Evolutionary conservation across 2,888 invertebrate species (phyloP), one percentile per base, ranked within the genome.

Genomic region (Eupsilia transversa): DNA sequence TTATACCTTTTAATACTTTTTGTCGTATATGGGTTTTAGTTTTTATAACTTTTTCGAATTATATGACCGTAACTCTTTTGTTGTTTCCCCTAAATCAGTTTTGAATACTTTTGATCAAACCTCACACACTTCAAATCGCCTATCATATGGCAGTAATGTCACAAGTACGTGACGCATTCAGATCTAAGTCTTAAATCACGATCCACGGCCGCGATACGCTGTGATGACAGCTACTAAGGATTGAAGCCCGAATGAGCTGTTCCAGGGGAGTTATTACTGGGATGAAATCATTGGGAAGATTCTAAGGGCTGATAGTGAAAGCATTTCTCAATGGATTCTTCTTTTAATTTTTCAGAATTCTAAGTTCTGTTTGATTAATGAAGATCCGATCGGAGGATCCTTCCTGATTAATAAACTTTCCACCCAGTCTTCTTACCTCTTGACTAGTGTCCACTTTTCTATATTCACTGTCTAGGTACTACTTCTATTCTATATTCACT

Each of bases 141-240:
- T 46, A 57, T 2, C 3, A 1, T 12, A 0, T 23, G 68, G 2
- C 69, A 61, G 52, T 20, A 70, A 57, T 49, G 56, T 69, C 68
- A 72, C 72, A 80, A 66, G 68, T 79, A 86, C 87, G 87, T 87
- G 88, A 87, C 82, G 80, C 77, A 84, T 85, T 79, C 68, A 86
- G 77, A 87, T 87, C 86, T 85, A 43, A 75, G 64, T 0, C 70
- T 86, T 46, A 57, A 68, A 87, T 87, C 88, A 85, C 83, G 87
- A 87, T 87, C 72, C 86, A 83, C 79, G 85, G 82, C 60, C 61
- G 64, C 60, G 85, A 87, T 86, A 83, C 59, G 56, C 77, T 60
- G 63, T 63, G 86, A 87, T 76, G 87, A 87, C 83, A 86, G 83
- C 79, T 85, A 84, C 54, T 20, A 17, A 69, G 80, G 64, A 71